Conservation (phyloP, 2,888 invertebrate species). For the Nudaria mundana region DNA sequence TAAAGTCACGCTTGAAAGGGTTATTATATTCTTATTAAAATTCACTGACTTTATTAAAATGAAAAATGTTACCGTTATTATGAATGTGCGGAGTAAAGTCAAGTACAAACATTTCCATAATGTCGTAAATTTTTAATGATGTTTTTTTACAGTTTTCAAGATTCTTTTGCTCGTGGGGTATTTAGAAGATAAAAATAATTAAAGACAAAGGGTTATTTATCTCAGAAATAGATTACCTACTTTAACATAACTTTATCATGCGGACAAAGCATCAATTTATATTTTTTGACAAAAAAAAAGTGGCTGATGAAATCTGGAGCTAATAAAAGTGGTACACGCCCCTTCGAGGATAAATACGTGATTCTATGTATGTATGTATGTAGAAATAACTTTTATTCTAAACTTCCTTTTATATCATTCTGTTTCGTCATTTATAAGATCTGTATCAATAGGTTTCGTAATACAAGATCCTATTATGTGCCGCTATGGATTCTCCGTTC, state of each 20-base stretch:
- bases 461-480: not conserved
- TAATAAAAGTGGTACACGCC: too few relatives aligned
- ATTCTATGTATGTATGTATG: too few relatives aligned
- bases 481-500: not conserved
- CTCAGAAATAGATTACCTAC: too few relatives aligned
- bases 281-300: not conserved
- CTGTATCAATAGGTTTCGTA: not conserved
- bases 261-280: too few relatives aligned
- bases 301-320: too few relatives aligned
- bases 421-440: not conserved
- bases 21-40: slow-evolving; percentile 32
- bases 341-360: too few relatives aligned
- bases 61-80: slow-evolving; percentile 31
- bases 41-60: slow-evolving; percentile 29
- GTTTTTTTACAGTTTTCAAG: slow-evolving; percentile 8
- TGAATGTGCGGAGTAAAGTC: slow-evolving; percentile 23
- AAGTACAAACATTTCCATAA: slow-evolving; percentile 23
- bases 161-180: too few relatives aligned
- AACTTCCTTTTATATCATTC: not conserved
- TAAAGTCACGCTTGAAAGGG: too few relatives aligned
- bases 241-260: too few relatives aligned
- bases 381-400: too few relatives aligned
- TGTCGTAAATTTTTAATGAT: slow-evolving; percentile 16
- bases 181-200: too few relatives aligned
- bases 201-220: too few relatives aligned